Base-by-base conservation (phyloP, 1,140 invertebrate species). In the Drosophila insularis region DNA sequence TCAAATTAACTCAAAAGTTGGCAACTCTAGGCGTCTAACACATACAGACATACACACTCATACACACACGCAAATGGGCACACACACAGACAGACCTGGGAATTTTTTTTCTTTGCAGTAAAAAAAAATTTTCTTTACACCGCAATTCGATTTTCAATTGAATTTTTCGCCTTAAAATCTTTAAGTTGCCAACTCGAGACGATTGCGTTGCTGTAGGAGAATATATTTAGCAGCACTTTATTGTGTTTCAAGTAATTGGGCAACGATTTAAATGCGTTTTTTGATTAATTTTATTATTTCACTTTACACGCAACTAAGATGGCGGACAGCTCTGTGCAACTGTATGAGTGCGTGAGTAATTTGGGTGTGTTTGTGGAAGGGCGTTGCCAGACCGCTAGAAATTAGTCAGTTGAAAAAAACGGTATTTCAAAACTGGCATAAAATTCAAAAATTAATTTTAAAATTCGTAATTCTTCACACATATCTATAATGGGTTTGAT, bases 81-180 rank as follows among this genome's bases (percentile, higher is more conserved):
- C 53, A 27, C 27, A 56, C 80, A 87, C 81, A 86, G 84, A 89
- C 81, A 86, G 82, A 89, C 84, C 84, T 87, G 84, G 85, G 84
- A 89, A 84, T 89, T 89, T 81, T 82, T 73, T 27, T 72, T 56
- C 31, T 35, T 72, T 62, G 82, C 82, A 70, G 72, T 71, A 76
- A 60, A 75, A 87, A 78, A 87, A 65, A 64, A 60, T 86, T 87
- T 89, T 82, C 77, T 75, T 78, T 59, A 68, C 80, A 81, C 75
- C 66, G 73, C 62, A 78, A 74, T 74, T 79, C 76, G 80, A 89
- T 71, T 89, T 89, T 89, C 63, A 78, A 80, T 80, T 84, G 71
- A 64, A 78, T 74, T 72, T 89, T 89, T 84, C 70, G 63, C 67
- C 66, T 68, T 68, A 23, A 80, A 71, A 71, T 72, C 63, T 80